Conservation (phyloP, 1,140 invertebrate genomes). For the Aphis craccivora region DNA sequence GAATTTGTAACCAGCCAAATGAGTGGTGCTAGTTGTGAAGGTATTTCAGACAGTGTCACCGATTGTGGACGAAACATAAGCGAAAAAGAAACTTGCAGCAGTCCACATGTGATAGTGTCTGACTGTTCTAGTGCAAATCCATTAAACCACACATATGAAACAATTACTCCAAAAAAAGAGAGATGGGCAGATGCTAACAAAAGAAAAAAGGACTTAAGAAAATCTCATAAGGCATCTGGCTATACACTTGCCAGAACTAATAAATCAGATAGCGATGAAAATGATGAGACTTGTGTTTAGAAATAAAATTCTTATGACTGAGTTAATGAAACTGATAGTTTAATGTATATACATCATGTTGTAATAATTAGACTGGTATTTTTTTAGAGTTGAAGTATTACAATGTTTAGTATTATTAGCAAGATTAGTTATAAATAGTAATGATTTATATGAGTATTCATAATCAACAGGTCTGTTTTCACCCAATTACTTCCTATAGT, state of each 20-base stretch:
- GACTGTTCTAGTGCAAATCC: constrained; percentile 56
- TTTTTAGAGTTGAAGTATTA: background rate
- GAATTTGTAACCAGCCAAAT: constrained; percentile 59
- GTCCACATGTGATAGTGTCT: constrained; percentile 56
- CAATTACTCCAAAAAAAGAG: constrained; percentile 48
- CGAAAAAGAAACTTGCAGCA: constrained; percentile 59
- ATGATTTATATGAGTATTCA: background rate
- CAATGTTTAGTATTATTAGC: background rate
- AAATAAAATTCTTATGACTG: background rate
- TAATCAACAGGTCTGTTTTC: background rate
- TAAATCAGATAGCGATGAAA: constrained; percentile 54
- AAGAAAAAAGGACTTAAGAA: constrained; percentile 43
- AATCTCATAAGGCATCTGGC: constrained; percentile 29
- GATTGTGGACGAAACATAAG: constrained; percentile 61
- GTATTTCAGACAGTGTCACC: constrained; percentile 56
- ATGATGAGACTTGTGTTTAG: constrained; percentile 54
- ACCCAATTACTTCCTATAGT: background rate
- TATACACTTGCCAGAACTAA: constrained; percentile 38
- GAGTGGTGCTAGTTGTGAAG: constrained; percentile 58
- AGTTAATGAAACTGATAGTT: background rate
- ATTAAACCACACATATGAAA: constrained; percentile 50
- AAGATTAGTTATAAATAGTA: background rate
- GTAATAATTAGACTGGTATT: background rate
- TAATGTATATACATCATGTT: background rate
- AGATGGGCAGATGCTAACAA: constrained; percentile 27